phyloP scores from a whole-genome alignment of 1,140 invertebrate species.

The Ooceraea biroi region DNA sequence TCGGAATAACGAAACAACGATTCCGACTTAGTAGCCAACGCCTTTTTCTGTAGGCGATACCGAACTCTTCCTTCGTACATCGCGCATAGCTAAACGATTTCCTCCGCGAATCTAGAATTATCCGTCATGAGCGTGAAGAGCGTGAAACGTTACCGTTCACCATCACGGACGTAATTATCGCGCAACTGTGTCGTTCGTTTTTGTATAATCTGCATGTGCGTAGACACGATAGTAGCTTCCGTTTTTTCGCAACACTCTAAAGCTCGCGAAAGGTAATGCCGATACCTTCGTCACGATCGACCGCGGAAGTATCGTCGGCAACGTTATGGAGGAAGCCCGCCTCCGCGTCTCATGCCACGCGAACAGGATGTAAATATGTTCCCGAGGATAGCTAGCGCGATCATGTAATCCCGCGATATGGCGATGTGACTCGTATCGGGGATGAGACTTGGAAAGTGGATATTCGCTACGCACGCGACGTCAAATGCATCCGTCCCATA shows the following conservation, averaged over 20 bases:
- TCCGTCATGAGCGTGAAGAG: not conserved
- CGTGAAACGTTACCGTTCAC: too few relatives aligned
- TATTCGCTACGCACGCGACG: constrained; percentile 36
- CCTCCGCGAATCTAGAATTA: not conserved
- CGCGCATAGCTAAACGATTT: not conserved
- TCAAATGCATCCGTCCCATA: constrained; percentile 29
- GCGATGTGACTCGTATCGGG: constrained; percentile 11
- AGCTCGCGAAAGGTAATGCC: not conserved
- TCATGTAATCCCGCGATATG: not conserved
- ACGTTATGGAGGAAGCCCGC: constrained; percentile 29
- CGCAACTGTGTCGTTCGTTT: not conserved
- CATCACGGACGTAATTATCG: not conserved
- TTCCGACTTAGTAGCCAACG: not conserved
- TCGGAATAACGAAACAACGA: not conserved
- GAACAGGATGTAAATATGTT: constrained; percentile 48
- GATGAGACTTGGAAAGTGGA: constrained; percentile 37
- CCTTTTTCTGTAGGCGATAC: not conserved
- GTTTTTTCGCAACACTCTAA: constrained; percentile 1
- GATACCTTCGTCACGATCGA: not conserved
- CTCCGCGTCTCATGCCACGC: constrained; percentile 28
- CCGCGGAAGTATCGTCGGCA: constrained; percentile 14
- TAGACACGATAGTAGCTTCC: not conserved
- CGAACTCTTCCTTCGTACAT: not conserved
- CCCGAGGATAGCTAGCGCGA: constrained; percentile 1
- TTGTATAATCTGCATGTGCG: too few relatives aligned